Conservation (phyloP, 2,797 vertebrate species). For the Molossus alvarezi region DNA sequence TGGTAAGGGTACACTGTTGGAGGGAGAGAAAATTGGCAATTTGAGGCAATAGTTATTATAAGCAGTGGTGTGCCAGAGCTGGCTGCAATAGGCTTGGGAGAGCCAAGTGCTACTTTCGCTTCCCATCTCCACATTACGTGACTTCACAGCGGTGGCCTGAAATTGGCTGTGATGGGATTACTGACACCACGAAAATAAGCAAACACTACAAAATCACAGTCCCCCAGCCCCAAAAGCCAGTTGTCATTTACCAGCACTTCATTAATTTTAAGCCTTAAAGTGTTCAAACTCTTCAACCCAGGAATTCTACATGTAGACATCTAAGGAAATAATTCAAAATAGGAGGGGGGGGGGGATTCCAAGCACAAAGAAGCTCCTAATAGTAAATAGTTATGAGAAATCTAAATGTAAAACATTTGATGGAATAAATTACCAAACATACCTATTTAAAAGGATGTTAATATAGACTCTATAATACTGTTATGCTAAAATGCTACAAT, state of each 20-base stretch:
- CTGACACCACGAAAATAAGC: background rate
- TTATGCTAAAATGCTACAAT: background rate
- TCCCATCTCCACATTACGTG: background rate
- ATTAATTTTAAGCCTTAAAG: background rate
- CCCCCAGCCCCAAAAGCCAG: background rate
- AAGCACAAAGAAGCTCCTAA: background rate
- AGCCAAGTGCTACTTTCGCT: background rate
- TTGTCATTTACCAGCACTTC: background rate
- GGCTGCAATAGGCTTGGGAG: background rate
- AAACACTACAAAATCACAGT: background rate
- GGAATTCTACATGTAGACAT: background rate
- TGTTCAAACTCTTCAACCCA: background rate
- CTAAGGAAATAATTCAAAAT: conserved; percentile 36
- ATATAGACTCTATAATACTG: background rate
- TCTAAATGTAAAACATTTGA: background rate
- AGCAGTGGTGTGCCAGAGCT: background rate
- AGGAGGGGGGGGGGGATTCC: background rate
- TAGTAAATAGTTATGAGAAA: conserved; percentile 6
- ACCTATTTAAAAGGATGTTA: background rate
- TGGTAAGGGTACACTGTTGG: background rate
- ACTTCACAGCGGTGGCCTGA: background rate
- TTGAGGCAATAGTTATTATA: background rate
- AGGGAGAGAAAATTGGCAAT: background rate
- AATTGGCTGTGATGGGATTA: background rate
- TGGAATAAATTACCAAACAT: background rate